phyloP scores from a whole-genome alignment of 2,113 vertebrate genomes.

The Limanda limanda region DNA sequence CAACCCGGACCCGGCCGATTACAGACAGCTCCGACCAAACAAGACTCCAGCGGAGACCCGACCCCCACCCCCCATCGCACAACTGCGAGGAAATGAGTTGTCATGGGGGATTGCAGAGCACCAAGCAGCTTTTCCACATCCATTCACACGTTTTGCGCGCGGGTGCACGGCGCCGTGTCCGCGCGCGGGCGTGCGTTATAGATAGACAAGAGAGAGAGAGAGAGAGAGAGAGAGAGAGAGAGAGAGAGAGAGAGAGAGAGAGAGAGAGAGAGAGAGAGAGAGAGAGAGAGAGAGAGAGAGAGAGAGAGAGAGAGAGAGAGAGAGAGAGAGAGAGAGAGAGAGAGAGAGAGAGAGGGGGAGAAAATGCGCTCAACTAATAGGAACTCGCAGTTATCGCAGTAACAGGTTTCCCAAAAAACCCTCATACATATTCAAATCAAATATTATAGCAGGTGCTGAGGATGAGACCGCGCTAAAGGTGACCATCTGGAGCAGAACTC shows the following conservation, averaged over 20 bases:
- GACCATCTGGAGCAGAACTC: constrained; percentile 21
- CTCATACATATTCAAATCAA: constrained; percentile 19
- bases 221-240: too few species aligned
- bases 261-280: too few species aligned
- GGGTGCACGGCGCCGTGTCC: neutral
- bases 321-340: too few species aligned
- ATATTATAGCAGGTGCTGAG: neutral
- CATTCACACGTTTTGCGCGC: constrained; percentile 28
- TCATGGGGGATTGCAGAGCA: constrained; percentile 55
- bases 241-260: too few species aligned
- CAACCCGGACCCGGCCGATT: constrained; percentile 87
- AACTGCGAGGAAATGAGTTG: constrained; percentile 68
- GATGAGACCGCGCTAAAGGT: neutral
- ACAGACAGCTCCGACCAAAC: constrained; percentile 73
- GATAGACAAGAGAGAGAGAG: neutral
- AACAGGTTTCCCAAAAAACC: constrained; percentile 1
- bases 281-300: too few species aligned
- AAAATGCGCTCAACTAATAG: neutral
- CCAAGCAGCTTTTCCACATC: constrained; percentile 39
- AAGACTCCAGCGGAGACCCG: constrained; percentile 52
- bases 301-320: neutral
- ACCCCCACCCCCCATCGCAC: constrained; percentile 53
- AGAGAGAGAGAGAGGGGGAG: too few species aligned
- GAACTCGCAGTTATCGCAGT: neutral
- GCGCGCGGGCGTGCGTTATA: neutral